A percentile compares a stretch with the other conserved stretches of the same genome.
Conservation (phyloP, 2,797 vertebrate species). For the Squalus acanthias region DNA sequence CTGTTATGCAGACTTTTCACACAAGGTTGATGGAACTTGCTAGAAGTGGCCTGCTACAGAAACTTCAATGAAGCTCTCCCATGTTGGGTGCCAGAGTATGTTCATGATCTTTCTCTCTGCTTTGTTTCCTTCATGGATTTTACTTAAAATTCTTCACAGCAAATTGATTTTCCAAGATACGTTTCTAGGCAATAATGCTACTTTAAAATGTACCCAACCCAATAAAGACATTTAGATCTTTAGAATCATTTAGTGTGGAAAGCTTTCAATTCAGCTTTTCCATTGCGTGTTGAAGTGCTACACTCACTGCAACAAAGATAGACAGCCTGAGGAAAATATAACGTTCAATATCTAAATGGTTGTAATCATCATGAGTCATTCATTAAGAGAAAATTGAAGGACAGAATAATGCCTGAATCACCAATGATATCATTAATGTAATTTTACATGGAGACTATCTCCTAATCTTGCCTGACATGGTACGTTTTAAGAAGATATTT, state of each 20-base stretch:
- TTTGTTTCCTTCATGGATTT: not conserved
- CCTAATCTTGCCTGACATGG: not conserved
- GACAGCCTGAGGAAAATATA: conserved; percentile 17
- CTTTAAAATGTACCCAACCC: not conserved
- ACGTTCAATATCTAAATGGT: conserved; percentile 10
- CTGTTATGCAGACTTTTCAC: not conserved
- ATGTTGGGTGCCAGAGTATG: not conserved
- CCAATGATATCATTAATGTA: conserved; percentile 27
- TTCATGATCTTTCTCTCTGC: not conserved
- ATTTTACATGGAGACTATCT: conserved; percentile 19
- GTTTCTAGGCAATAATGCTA: not conserved
- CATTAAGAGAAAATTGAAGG: conserved; percentile 32
- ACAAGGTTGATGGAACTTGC: not conserved
- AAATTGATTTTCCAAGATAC: not conserved
- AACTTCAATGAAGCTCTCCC: not conserved
- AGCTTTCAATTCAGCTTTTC: not conserved
- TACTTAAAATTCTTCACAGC: not conserved
- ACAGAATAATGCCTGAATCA: conserved; percentile 24
- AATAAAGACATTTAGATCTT: not conserved
- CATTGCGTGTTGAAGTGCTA: not conserved
- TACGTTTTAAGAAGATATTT: conserved; percentile 22
- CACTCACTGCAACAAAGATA: not conserved
- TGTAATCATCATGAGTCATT: conserved; percentile 6
- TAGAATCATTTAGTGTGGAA: not conserved
- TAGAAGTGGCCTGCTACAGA: not conserved